Evolutionary conservation across 2,113 vertebrate species (phyloP).

Genomic region (Sylvia atricapilla): DNA sequence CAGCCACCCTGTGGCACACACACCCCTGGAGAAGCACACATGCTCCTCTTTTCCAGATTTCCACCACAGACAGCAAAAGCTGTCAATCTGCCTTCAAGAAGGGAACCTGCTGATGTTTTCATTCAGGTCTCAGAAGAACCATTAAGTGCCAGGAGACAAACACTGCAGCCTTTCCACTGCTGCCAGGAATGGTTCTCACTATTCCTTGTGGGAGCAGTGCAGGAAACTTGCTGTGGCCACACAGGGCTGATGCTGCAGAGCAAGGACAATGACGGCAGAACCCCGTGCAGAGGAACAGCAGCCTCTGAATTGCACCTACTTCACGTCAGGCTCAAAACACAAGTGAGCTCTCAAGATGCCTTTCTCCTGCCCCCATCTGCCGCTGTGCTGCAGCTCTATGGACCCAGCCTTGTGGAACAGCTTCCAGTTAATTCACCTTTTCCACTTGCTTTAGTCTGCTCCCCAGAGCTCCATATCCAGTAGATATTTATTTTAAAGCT

Average conservation of each 20-base stretch:
- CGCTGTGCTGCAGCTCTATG: not conserved
- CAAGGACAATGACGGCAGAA: rapidly evolving
- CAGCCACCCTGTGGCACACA: not conserved
- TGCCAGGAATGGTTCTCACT: not conserved
- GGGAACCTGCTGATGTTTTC: not conserved
- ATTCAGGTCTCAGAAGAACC: not conserved
- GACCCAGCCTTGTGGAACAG: not conserved
- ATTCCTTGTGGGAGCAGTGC: rapidly evolving
- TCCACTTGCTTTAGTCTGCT: not conserved
- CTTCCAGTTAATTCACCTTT: not conserved
- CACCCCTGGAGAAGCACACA: rapidly evolving
- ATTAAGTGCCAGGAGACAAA: not conserved
- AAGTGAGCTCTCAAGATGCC: not conserved
- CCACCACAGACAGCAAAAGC: not conserved
- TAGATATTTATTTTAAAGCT: not conserved
- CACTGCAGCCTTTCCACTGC: not conserved
- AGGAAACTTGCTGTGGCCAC: rapidly evolving
- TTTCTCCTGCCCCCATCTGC: not conserved
- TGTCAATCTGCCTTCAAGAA: not conserved
- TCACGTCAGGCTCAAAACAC: not conserved
- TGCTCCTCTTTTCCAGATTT: not conserved
- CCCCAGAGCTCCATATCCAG: not conserved
- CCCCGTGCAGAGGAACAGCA: not conserved
- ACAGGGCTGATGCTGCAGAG: not conserved
- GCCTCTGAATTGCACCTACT: not conserved